Evolutionary conservation across 1,140 invertebrate species (phyloP), one percentile per base, ranked within the genome.

Genomic region (Calycopis cecrops): DNA sequence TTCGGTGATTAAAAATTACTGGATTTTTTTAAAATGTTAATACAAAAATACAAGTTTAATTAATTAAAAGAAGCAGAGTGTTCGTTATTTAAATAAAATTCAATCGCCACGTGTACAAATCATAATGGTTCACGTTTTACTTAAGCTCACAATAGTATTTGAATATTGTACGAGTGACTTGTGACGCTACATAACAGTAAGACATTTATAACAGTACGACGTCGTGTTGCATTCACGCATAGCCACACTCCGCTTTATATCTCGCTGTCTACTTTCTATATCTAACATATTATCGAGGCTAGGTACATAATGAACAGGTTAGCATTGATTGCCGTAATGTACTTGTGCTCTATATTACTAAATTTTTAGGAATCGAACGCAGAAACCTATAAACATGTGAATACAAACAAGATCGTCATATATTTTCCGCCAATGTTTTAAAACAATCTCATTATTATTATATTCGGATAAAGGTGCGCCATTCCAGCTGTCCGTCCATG

Each of bases 271-370:
- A 54, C 52, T 54, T 54, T 54, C 52, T 54, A 54, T 47, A 28
- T 34, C 52, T 54, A 54, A 42, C 52, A 33, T 54, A 38, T 34
- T 54, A 47, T 54, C 28, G 52, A 54, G 52, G 52, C 52, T 40
- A 54, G 52, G 52, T 54, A 38, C 40, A 54, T 54, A 54, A 54
- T 54, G 28, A 54, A 54, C 52, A 44, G 44, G 52, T 54, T 54
- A 54, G 42, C 52, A 54, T 54, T 54, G 52, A 47, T 44, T 42
- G 10, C 28, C 21, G 18, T 28, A 40, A n/a, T 53, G 16, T 16
- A 34, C 28, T 28, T 28, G 21, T 3, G 21, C n/a, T n/a, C n/a
- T n/a, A n/a, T n/a, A n/a, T n/a, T 28, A 6, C 6, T 28, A 28
- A 28, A 28, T 28, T 3, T 28, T 28, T 28, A 3, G 21, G 21